These are phyloP conservation scores for Paraescarpia echinospica DNA, from an alignment of 1,140 invertebrate genomes.

Conservation along the genomic window DNA sequence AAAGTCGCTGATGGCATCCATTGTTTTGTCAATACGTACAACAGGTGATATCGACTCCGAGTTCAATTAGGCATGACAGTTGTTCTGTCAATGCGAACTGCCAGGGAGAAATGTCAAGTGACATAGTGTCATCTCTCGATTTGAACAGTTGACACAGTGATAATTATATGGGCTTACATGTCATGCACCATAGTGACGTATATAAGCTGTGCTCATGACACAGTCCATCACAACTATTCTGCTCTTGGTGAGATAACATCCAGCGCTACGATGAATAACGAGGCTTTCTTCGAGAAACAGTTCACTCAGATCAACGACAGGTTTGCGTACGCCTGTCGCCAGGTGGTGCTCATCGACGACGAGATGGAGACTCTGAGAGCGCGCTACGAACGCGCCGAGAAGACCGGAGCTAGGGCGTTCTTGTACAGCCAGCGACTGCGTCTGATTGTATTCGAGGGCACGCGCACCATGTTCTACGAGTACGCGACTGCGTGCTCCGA, in stretches of 20 bases:
- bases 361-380: background rate
- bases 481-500: background rate
- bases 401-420: background rate
- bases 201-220: too few species aligned
- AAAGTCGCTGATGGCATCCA: too few species aligned
- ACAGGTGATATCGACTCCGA: too few species aligned
- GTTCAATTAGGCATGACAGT: too few species aligned
- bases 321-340: background rate
- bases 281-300: background rate
- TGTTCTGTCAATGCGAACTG: too few species aligned
- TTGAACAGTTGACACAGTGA: too few species aligned
- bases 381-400: background rate
- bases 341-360: background rate
- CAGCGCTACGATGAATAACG: background rate
- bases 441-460: background rate
- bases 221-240: background rate
- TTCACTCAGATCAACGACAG: background rate
- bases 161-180: too few species aligned
- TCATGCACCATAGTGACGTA: too few species aligned
- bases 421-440: slow-evolving; percentile 3
- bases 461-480: background rate
- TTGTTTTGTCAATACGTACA: too few species aligned
- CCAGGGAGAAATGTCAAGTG: too few species aligned
- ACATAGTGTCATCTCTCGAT: too few species aligned
- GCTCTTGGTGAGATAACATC: background rate